Percentiles rank a stretch among this genome's conserved stretches.
phyloP scores from a whole-genome alignment of 2,888 invertebrate species.

The Agriopis aurantiaria region DNA sequence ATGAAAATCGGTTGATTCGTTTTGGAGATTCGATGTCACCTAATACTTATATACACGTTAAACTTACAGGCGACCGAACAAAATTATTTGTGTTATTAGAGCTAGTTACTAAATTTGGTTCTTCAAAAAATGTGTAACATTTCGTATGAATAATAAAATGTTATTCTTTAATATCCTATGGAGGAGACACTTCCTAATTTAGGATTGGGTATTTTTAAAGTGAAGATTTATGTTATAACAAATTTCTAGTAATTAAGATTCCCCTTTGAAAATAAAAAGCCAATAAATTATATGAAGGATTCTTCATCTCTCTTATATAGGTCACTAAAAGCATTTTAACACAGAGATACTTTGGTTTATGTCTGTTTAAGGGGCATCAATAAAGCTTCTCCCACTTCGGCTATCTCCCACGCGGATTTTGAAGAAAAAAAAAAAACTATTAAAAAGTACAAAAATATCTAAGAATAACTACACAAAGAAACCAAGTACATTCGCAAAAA shows the following conservation, averaged over 20 bases:
- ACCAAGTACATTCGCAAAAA: too few species aligned
- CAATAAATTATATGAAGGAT: constrained; percentile 25
- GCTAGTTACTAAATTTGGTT: too few species aligned
- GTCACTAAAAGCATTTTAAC: constrained; percentile 26
- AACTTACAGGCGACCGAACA: too few species aligned
- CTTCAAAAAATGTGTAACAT: not conserved
- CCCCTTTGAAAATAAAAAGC: constrained; percentile 15
- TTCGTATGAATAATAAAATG: not conserved
- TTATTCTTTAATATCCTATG: not conserved
- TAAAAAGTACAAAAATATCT: too few species aligned
- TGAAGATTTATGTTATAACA: constrained; percentile 7
- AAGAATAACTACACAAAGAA: too few species aligned
- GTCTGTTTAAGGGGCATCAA: not conserved
- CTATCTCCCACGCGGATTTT: too few species aligned
- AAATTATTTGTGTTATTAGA: too few species aligned
- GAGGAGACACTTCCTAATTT: not conserved
- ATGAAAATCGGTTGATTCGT: too few species aligned
- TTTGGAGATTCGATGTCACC: too few species aligned
- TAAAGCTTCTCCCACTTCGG: too few species aligned
- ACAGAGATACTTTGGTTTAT: constrained; percentile 20
- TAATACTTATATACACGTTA: too few species aligned
- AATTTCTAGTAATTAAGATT: constrained; percentile 23
- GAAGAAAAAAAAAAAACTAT: too few species aligned
- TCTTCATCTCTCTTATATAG: constrained; percentile 12
- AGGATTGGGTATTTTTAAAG: not conserved